Evolutionary conservation across 2,888 invertebrate genomes (phyloP), one percentile per base, ranked within the genome.

Genomic region (Myathropa florea): DNA sequence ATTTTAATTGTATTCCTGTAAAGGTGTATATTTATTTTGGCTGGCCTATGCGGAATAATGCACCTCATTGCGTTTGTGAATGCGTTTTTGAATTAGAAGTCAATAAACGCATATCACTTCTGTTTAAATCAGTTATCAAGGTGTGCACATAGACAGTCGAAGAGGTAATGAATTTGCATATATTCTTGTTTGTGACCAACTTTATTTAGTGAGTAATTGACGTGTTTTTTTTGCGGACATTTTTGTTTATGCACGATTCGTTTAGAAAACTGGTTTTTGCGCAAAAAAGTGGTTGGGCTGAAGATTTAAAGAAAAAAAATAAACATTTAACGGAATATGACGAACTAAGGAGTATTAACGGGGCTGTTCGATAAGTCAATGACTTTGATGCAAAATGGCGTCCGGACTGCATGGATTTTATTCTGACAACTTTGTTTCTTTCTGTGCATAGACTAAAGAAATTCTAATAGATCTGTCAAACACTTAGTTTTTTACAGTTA

Each of bases 1-100:
- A 73, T 63, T 68, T n/a, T 61, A 39, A 78, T 73, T 68, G 26
- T 55, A 36, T 30, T 21, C 23, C 23, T 33, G 14, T 55, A 24
- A 30, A 4, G 30, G 6, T 55, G 39, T 24, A 33, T 70, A 28
- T 39, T 14, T 18, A 39, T 46, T 61, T 21, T n/a, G 23, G 9
- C 14, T 12, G 14, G 10, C 46, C 0, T 46, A 46, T 46, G 18
- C 18, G 18, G 46, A 46, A 46, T 18, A 46, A 46, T 46, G 9
- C 46, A 46, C 18, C 46, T 18, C 18, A 18, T 46, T 18, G n/a
- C 18, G 18, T 46, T 18, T 46, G 18, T 46, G 2, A 7, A 46
- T 18, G 46, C 18, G 18, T n/a, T 46, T 6, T 18, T 2, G 18
- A 46, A 46, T 46, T 46, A 46, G 46, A 46, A 46, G 46, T 46